Conservation (phyloP, 1,140 invertebrate genomes). For the Oryzaephilus surinamensis region DNA sequence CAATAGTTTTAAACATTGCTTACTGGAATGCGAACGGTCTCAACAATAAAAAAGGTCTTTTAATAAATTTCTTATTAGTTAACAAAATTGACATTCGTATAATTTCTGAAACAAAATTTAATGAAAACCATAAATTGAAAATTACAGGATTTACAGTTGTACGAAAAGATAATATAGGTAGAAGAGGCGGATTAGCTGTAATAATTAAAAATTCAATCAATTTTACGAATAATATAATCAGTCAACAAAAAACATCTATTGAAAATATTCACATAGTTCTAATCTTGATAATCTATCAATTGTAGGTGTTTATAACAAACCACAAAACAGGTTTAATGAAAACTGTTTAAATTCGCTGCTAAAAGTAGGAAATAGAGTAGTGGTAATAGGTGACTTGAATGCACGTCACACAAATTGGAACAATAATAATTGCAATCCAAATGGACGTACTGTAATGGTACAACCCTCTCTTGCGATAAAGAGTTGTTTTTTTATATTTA, state of each 20-base stretch:
- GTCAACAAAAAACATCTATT: not conserved
- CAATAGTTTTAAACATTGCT: not conserved
- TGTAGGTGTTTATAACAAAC: not conserved
- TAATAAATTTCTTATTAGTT: not conserved
- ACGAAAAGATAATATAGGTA: not conserved
- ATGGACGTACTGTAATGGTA: not conserved
- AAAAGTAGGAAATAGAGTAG: not conserved
- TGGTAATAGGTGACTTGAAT: not conserved
- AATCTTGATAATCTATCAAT: not conserved
- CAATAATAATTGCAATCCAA: not conserved
- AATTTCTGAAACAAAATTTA: constrained; percentile 1
- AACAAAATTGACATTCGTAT: constrained; percentile 2
- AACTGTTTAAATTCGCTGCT: not conserved
- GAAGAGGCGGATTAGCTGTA: not conserved
- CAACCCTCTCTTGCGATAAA: no score
- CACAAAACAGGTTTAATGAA: not conserved
- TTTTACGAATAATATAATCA: not conserved
- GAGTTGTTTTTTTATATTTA: no score
- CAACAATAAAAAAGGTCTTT: constrained; percentile 2
- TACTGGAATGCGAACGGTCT: constrained; percentile 2
- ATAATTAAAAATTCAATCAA: not conserved
- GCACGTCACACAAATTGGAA: not conserved
- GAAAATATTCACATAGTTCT: not conserved
- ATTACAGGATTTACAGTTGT: constrained; percentile 1
- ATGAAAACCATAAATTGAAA: constrained; percentile 1